Base-by-base conservation (phyloP, 1,140 invertebrate species). In the Hycleus cichorii region DNA sequence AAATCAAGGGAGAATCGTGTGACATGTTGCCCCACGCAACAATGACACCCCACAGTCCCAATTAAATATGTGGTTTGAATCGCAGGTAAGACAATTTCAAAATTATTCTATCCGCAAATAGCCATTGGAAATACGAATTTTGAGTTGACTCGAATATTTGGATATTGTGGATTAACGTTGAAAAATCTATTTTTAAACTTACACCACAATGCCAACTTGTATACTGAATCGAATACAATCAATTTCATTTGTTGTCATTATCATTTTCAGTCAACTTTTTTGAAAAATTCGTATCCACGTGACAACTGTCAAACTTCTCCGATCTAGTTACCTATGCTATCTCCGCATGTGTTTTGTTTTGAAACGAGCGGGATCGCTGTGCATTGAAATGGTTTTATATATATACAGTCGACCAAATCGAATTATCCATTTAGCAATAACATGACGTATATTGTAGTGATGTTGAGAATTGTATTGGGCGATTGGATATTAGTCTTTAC, bases 341-440 rank as follows among this genome's bases (percentile, higher is more conserved):
- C 68, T 69, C 67, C 64, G 68, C 70, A 72, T 72, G 69, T 72
- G 72, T 74, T 74, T 74, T 74, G 72, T 74, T 74, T 74, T 72
- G 71, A 73, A 74, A 69, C 69, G 67, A 70, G 68, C 69, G 69
- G 66, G 68, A 71, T 68, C 67, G 66, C 67, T 66, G 66, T 69
- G 67, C 71, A 72, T 73, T 73, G 68, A 70, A 74, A 73, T 73
- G 65, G 66, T 66, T 72, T 69, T 72, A 67, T 67, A 18, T 18
- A 18, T 18, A 62, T 64, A 58, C 65, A 67, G 65, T 72, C 51
- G 68, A 49, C 67, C 72, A 73, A 51, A 32, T 2, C 32, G 1
- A 5, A 32, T 7, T 7, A 32, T 32, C 7, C 32, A 7, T 32
- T 18, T 18, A 18, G 18, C 1, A 18, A 18, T 1, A 18, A 2